Percentiles rank a stretch among this genome's conserved stretches.
Evolutionary conservation across 2,113 vertebrate species (phyloP).

Genomic region (Engystomops pustulosus): DNA sequence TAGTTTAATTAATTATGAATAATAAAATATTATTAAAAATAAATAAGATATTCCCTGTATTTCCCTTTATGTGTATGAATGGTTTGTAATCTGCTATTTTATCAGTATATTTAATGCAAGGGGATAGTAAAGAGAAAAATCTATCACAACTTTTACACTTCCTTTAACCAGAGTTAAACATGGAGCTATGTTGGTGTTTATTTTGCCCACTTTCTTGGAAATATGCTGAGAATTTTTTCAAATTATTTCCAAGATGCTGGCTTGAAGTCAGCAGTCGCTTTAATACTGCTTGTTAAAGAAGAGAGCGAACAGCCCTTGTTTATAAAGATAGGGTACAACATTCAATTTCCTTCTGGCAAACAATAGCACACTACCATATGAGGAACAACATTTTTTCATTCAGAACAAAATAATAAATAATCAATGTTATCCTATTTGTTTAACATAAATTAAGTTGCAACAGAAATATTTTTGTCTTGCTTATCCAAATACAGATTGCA

Average conservation of each 20-base stretch:
- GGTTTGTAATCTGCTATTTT: not conserved
- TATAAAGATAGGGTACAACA: slow-evolving; percentile 37
- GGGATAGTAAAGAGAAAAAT: too few relatives aligned
- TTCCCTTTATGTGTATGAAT: not conserved
- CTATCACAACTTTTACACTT: too few relatives aligned
- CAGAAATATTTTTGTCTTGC: not conserved
- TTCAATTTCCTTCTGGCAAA: slow-evolving; percentile 23
- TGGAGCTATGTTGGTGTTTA: not conserved
- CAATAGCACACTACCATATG: slow-evolving; percentile 21
- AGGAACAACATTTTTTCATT: not conserved
- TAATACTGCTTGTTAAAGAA: slow-evolving; percentile 6
- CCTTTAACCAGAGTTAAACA: not conserved
- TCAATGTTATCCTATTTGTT: not conserved
- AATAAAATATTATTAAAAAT: too few relatives aligned
- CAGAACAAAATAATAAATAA: slow-evolving; percentile 8
- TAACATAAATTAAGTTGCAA: not conserved
- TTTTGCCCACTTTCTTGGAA: slow-evolving; percentile 1
- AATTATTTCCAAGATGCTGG: slow-evolving; percentile 20
- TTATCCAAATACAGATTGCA: not conserved
- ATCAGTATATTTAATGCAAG: too few relatives aligned
- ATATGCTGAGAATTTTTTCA: slow-evolving; percentile 3
- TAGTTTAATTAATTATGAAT: too few relatives aligned
- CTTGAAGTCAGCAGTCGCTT: slow-evolving; percentile 20
- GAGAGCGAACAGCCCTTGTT: slow-evolving; percentile 42
- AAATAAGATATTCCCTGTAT: not conserved